Conservation (phyloP, 1,140 invertebrate genomes). For the Nebria ingens region DNA sequence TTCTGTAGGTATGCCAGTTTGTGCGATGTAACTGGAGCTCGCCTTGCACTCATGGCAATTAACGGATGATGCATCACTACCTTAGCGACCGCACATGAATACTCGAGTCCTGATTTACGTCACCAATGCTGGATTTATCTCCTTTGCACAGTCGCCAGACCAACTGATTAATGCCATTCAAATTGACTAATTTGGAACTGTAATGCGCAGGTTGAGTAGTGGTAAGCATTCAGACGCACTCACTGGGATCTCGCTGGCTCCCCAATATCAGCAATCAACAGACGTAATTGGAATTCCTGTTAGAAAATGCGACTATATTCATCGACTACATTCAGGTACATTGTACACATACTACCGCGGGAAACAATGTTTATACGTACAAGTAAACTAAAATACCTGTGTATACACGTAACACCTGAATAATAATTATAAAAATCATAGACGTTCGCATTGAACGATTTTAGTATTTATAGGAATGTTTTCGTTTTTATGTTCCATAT, state of each 20-base stretch:
- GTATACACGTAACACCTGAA: no score
- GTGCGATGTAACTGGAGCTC: not conserved
- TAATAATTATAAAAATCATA: no score
- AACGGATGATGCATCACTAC: not conserved
- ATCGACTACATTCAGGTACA: no score
- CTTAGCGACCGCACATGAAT: conserved; percentile 4
- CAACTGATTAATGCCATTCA: conserved; percentile 7
- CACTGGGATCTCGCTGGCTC: no score
- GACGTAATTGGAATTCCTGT: not conserved
- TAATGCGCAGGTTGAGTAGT: not conserved
- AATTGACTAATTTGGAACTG: conserved; percentile 7
- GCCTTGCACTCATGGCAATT: not conserved
- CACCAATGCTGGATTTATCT: conserved; percentile 4
- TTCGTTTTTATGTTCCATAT: no score
- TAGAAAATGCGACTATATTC: no score
- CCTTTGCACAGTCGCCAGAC: not conserved
- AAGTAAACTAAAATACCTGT: no score
- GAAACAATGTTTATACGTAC: no score
- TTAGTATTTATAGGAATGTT: no score
- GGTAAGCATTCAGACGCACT: not conserved
- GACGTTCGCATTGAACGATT: no score
- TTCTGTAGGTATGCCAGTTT: not conserved
- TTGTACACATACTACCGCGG: no score
- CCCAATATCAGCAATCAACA: no score
- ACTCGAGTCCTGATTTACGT: not conserved